Evolutionary conservation across 92 coral and sea anemone species (phyloP), one percentile per base, ranked within the genome.

Genomic region (Actinostola sp.): DNA sequence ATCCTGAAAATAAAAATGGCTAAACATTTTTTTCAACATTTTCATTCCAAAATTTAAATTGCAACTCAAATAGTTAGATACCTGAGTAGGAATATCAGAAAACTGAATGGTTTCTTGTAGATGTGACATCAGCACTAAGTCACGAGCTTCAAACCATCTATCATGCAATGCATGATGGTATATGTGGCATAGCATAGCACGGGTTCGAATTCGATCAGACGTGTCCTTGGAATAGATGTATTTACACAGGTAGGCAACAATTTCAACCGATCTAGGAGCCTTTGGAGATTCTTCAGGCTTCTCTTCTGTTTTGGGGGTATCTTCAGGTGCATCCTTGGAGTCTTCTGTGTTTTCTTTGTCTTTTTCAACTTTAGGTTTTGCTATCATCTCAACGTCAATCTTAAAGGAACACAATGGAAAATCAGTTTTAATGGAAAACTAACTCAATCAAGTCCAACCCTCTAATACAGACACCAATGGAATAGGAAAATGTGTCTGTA

Each of bases 71-170:
- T 38, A 49, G n/a, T 15, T 26, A 16, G 10, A 46, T 64, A 94
- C 98, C 98, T 94, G 98, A 12, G 98, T 94, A 34, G 95, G 97
- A 24, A 94, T 91, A 71, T 94, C 98, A 43, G 98, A 94, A 76
- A 88, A 93, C 42, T 88, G 95, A 48, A 94, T 89, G 41, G 93
- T 80, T 53, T 94, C 98, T 62, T 94, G 98, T 30, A 94, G 67
- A 75, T 94, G 98, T 0, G 98, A 94, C 98, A 94, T 94, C 9
- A 94, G 91, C 86, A 94, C 79, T 57, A 94, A 83, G 75, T 94
- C 97, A 6, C 98, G 90, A 60, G 98, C 97, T 61, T 91, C 98
- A 82, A 85, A 94, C 97, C 97, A 94, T 48, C 90, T 70, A 75
- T 94, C 92, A 78, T 94, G 94, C 39, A 94, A 54, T 15, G 97